Base-by-base conservation (phyloP, 2,797 vertebrate species). In the Mus caroli region DNA sequence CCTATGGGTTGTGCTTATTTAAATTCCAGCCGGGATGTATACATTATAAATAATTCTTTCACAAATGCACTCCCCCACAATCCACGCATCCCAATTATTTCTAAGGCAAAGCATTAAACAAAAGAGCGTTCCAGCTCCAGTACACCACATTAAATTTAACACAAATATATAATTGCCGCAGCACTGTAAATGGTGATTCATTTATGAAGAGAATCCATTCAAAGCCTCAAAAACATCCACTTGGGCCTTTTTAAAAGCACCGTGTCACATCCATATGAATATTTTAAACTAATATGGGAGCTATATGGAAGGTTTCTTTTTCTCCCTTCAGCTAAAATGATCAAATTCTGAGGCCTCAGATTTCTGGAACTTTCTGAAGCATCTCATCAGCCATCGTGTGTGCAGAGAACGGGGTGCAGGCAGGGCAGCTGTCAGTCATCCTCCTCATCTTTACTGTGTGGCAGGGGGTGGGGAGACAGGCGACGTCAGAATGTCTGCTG, bases 41-140 rank as follows among this genome's bases (percentile, higher is more conserved):
- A 98, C 90, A 90, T 95, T 97, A 95, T 95, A 95, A 97, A 96
- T 96, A 96, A 96, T 97, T 94, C 96, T 91, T 88, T 93, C 97
- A 93, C 95, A 97, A 97, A 93, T 91, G 93, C 90, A 96, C 92
- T 97, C 91, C 96, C 93, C 94, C 94, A 89, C 94, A 95, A 94
- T 97, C 95, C 96, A 94, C 40, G 6, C 90, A 96, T 93, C 96
- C 94, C 95, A 96, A 96, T 96, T 96, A 97, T 96, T 97, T 96
- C 95, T 58, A 90, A 96, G 94, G 96, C 94, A 89, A 93, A 96
- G 94, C 95, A 97, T 93, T 94, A 96, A 96, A 97, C 94, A 94
- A 96, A 97, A 97, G 94, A 96, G 82, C 0, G 93, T 88, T 91
- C 71, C 1, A 75, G 83, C 87, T 73, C 88, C 89, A 94, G 92